Base-by-base conservation (phyloP, 2,888 invertebrate genomes). In the Lissocephala sabroskyi region DNA sequence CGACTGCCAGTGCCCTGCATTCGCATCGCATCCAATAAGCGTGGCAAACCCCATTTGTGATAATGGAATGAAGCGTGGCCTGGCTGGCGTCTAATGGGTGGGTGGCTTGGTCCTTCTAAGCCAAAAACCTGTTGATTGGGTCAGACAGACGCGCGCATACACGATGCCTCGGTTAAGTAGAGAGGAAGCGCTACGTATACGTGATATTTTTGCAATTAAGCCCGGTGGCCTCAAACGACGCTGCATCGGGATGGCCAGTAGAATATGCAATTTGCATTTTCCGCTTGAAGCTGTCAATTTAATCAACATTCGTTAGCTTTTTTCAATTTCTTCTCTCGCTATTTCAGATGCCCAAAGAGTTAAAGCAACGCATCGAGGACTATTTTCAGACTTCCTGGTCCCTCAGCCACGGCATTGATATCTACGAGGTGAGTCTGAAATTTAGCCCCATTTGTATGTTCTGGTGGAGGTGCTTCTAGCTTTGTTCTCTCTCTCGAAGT, bases 311-410 rank as follows among this genome's bases (percentile, higher is more conserved):
- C n/a, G n/a, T n/a, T n/a, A n/a, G n/a, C n/a, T n/a, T n/a, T n/a
- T n/a, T n/a, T n/a, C n/a, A n/a, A n/a, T n/a, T n/a, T 23, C 32
- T 59, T 49, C 41, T 50, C 6, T 47, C 23, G 36, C 32, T 16
- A 28, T 51, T 63, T 28, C 64, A 85, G 85, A 95, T 98, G 78
- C 97, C 97, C 1, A 95, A 96, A 80, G 95, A 96, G 81, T 87
- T 98, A 56, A 96, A 97, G 82, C 96, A 96, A 81, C 87, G 97
- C 56, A 97, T 98, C 92, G 95, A 96, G 81, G 97, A 98, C 83
- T 97, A 97, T 85, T 97, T 97, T 84, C 97, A 97, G 85, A 97
- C 97, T 10, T 97, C 95, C 89, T 98, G 97, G 97, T 96, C 97
- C 9, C 88, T 98, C 54, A 97, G 97, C 86, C 96, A 97, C 83